Conservation (phyloP, 2,113 vertebrate genomes). For the Aldabrachelys gigantea region DNA sequence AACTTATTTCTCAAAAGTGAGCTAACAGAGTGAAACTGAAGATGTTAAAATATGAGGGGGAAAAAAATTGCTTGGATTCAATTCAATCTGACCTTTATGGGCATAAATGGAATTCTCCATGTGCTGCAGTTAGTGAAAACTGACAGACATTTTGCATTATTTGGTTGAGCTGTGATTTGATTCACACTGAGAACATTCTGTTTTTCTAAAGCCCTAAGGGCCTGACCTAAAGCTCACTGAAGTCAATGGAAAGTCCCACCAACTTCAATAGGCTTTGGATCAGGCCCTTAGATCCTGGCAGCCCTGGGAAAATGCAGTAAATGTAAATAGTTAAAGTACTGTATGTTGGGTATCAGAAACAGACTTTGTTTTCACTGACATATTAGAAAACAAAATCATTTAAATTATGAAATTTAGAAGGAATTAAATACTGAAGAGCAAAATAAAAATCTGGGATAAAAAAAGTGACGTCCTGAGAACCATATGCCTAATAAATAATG, state of each 20-base stretch:
- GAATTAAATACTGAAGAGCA: not conserved
- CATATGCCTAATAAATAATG: not conserved
- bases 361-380: constrained; percentile 19
- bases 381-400: constrained; percentile 19
- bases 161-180: constrained; percentile 25
- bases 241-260: constrained; percentile 19
- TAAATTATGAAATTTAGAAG: constrained; percentile 17
- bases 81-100: not conserved
- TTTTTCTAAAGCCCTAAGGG: not conserved
- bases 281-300: not conserved
- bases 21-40: constrained; percentile 41
- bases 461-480: not conserved
- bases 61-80: not conserved
- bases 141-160: constrained; percentile 49
- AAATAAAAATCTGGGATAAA: not conserved
- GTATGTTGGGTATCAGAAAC: not conserved
- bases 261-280: constrained; percentile 27
- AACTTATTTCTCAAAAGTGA: constrained; percentile 36
- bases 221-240: constrained; percentile 8
- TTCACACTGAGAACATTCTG: not conserved
- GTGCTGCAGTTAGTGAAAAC: constrained; percentile 27
- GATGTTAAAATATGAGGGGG: constrained; percentile 4
- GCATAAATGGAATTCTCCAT: constrained; percentile 48
- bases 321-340: constrained; percentile 6
- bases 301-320: constrained; percentile 34